These are phyloP conservation scores for Nephrotoma flavescens DNA, from an alignment of 2,888 invertebrate species.

Conservation along the genomic window DNA sequence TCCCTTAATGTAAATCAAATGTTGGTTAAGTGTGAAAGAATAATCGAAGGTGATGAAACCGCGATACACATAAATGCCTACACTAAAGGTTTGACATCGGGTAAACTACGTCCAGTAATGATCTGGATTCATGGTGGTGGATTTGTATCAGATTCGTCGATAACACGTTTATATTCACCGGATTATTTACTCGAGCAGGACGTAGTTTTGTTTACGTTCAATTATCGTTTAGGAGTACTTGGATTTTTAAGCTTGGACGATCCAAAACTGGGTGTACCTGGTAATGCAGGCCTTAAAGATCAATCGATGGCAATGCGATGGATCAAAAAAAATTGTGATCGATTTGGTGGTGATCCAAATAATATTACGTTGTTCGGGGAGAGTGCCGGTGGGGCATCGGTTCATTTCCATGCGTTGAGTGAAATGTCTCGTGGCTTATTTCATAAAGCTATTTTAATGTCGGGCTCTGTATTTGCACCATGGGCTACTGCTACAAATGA, in stretches of 20 bases:
- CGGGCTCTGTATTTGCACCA: not conserved
- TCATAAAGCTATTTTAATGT: not conserved
- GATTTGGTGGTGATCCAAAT: not conserved
- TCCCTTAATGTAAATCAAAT: not conserved
- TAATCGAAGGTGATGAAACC: slow-evolving; percentile 4
- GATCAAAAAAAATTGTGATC: not conserved
- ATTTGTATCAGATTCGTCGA: slow-evolving; percentile 6
- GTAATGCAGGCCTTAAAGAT: slow-evolving; percentile 22
- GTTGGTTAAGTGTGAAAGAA: not conserved
- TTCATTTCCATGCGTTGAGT: not conserved
- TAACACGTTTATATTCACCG: slow-evolving; percentile 4
- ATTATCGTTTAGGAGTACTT: slow-evolving; percentile 17
- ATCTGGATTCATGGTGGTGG: slow-evolving; percentile 5
- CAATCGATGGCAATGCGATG: not conserved
- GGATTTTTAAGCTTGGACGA: slow-evolving; percentile 36
- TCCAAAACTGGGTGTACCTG: slow-evolving; percentile 32
- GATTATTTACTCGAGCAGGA: slow-evolving; percentile 8
- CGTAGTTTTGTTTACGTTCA: slow-evolving; percentile 14
- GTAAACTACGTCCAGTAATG: not conserved
- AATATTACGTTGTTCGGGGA: not conserved
- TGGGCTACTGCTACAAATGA: not conserved
- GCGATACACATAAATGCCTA: slow-evolving; percentile 34
- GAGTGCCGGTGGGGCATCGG: not conserved
- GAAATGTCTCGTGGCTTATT: not conserved
- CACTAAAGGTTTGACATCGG: slow-evolving; percentile 19